These are phyloP conservation scores for Erannis defoliaria DNA, from an alignment of 2,888 invertebrate species.

Conservation along the genomic window DNA sequence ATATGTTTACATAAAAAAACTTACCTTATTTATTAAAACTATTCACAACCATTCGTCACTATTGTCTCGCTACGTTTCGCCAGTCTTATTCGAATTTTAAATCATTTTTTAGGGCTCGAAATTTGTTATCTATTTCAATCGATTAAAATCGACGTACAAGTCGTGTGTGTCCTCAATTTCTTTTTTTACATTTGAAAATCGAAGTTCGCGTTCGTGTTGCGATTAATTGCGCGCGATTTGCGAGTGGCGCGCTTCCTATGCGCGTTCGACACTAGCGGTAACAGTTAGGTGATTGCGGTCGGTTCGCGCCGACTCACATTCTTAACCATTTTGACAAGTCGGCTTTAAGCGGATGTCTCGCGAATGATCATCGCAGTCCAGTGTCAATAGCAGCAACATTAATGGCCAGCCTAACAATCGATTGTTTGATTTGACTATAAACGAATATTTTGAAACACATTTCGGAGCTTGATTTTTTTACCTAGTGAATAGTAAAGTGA, in stretches of 20 bases:
- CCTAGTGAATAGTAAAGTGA: background rate
- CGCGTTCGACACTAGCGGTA: slow-evolving; percentile 73
- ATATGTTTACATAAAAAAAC: slow-evolving; percentile 33
- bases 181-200: slow-evolving; percentile 23
- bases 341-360: slow-evolving; percentile 68
- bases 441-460: slow-evolving; percentile 23
- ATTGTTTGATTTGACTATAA: slow-evolving; percentile 49
- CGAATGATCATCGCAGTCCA: slow-evolving; percentile 48
- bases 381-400: slow-evolving; percentile 52
- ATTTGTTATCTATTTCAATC: background rate
- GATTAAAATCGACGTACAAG: slow-evolving; percentile 9
- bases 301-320: slow-evolving; percentile 69
- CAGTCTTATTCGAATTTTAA: slow-evolving; percentile 11
- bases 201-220: slow-evolving; percentile 45
- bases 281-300: slow-evolving; percentile 75
- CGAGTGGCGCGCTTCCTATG: slow-evolving; percentile 44
- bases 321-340: slow-evolving; percentile 77
- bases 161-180: slow-evolving; percentile 1
- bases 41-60: slow-evolving; percentile 70
- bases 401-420: slow-evolving; percentile 48
- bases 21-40: slow-evolving; percentile 58
- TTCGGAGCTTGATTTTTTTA: background rate
- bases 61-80: slow-evolving; percentile 32
- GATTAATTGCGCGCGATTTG: slow-evolving; percentile 18
- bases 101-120: slow-evolving; percentile 2